Base-by-base conservation (phyloP, 1,140 invertebrate genomes). In the Doryteuthis pealeii region DNA sequence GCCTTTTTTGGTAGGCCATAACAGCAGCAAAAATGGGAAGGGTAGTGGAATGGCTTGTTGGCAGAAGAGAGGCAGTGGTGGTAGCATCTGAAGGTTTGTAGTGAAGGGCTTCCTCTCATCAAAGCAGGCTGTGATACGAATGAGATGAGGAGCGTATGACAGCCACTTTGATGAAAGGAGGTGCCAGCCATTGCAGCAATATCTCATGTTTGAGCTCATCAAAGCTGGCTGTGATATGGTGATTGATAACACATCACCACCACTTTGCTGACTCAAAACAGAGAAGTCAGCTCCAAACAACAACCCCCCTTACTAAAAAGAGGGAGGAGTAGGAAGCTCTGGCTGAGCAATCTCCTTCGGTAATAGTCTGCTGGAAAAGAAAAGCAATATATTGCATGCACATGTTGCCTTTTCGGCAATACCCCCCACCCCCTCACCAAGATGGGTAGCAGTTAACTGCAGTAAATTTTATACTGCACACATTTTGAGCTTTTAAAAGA, bases 111-210 rank as follows among this genome's bases (percentile, higher is more conserved):
- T 71, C 71, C 71, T 73, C 77, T 80, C 80, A 82, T 80, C 79
- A 82, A 82, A 82, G 80, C 81, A 81, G 81, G 81, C 81, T 80
- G 77, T 80, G 79, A 79, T 79, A 79, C 74, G 77, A 72, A 15
- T 35, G 35, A 66, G 30, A 32, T 28, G 28, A 15, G 33, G 33
- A 72, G 31, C 66, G 30, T 33, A 68, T 68, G 30, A 68, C 66
- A 68, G 66, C 32, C 66, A 68, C 66, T 68, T 68, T 68, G 66
- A 68, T 68, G 66, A 68, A 68, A 68, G 66, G 66, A 68, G 28
- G 30, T 68, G 22, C 66, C 28, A 68, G 66, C 66, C 66, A 68
- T 31, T 32, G 30, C 28, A 22, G 66, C 31, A 12, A 6, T 10
- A 22, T 68, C 66, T 32, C 66, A 68, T 68, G 70, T 33, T 49